These are phyloP conservation scores for Drosophila greeni DNA, from an alignment of 2,888 invertebrate species.

Conservation along the genomic window DNA sequence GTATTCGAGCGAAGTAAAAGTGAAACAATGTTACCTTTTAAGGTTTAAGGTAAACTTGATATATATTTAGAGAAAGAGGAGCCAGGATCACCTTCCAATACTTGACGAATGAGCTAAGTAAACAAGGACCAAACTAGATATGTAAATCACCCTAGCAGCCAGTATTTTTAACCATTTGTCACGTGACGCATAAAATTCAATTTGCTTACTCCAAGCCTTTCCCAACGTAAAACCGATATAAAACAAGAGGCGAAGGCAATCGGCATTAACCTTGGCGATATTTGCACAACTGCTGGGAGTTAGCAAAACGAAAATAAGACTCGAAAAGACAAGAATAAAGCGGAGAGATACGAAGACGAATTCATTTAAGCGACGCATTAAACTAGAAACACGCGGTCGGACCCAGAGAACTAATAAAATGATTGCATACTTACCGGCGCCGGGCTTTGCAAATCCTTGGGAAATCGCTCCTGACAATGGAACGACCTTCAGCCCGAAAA, in stretches of 20 bases:
- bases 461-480: neutral
- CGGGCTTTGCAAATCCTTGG: neutral
- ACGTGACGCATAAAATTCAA: slow-evolving; percentile 30
- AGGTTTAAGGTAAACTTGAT: neutral
- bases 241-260: slow-evolving; percentile 31
- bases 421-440: slow-evolving; percentile 35
- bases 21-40: neutral
- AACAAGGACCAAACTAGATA: slow-evolving; percentile 7
- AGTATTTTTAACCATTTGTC: slow-evolving; percentile 21
- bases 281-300: slow-evolving; percentile 55
- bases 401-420: slow-evolving; percentile 16
- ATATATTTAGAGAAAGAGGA: neutral
- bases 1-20: neutral
- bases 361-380: slow-evolving; percentile 35
- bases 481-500: slow-evolving; percentile 27
- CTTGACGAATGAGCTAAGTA: neutral
- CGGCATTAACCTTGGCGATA: slow-evolving; percentile 55
- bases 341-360: slow-evolving; percentile 20
- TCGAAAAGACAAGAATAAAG: slow-evolving; percentile 10
- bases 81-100: neutral
- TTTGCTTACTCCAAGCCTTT: slow-evolving; percentile 21
- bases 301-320: slow-evolving; percentile 28
- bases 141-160: slow-evolving; percentile 16
- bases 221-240: slow-evolving; percentile 25
- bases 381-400: slow-evolving; percentile 24